Base-by-base conservation (phyloP, 92 coral and sea anemone species). In the Isaurus tuberculatus region DNA sequence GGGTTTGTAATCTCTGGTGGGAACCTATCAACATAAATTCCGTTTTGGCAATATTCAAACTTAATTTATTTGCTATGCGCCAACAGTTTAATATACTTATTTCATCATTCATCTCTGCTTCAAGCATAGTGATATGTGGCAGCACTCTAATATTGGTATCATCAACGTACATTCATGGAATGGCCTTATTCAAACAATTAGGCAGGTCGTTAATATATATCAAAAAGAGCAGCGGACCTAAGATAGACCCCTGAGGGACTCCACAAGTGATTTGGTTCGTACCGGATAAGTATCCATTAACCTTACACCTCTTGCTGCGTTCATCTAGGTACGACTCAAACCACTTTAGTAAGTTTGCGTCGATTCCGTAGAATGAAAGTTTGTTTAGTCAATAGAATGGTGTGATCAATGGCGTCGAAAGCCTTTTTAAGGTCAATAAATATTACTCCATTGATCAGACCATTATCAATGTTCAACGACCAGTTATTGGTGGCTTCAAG, bases 401-500 rank as follows among this genome's bases (percentile, higher is more conserved):
- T 22, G 69, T 77, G 83, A 77, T 77, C 67, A 53, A 77, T 77
- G 40, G 83, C 53, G 27, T 77, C 69, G 67, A 77, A 51, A 51
- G 19, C 60, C 60, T 5, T 51, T 51, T 51, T 51, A 51, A 51
- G 60, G 60, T 51, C 60, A 77, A 64, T 64, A 64, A 64, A 64
- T 64, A 64, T 23, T 64, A 64, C 70, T 64, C 70, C 70, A 64
- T 51, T 51, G 60, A 51, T 51, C 60, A 51, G 22, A 51, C 60
- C 60, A 51, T 51, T 51, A 51, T 51, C 70, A 27, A 64, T 64
- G 36, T 64, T 64, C 70, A 64, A 23, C 34, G 70, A 64, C 70
- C 33, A 64, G 60, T 36, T 36, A 36, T 51, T 51, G 60, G 60
- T 51, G 60, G 60, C 60, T 51, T 51, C 60, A 51, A 64, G 28